A percentile compares a stretch with the other conserved stretches of the same genome.
Conservation (phyloP, 2,797 vertebrate species). For the Echiichthys vipera region DNA sequence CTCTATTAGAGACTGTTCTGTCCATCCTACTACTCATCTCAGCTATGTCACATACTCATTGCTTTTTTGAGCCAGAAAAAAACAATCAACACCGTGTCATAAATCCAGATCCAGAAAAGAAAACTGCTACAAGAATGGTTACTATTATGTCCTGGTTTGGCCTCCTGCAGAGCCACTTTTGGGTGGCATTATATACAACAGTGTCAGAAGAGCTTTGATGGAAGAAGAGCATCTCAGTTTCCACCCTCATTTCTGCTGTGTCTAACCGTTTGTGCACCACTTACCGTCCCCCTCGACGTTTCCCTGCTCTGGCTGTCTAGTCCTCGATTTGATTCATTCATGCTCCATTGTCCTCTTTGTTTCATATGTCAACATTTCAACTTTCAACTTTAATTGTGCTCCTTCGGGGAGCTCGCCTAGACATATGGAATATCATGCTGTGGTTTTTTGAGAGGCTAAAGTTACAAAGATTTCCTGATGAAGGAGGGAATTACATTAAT, state of each 20-base stretch:
- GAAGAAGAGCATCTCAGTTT: constrained; percentile 4
- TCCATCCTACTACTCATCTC: constrained; percentile 20
- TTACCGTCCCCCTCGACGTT: constrained; percentile 21
- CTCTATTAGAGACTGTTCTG: constrained; percentile 39
- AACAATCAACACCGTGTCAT: constrained; percentile 56
- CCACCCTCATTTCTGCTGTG: constrained; percentile 2
- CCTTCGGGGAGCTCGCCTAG: constrained; percentile 23
- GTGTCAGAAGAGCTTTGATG: constrained; percentile 48
- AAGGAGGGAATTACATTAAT: constrained; percentile 57
- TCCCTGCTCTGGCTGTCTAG: constrained; percentile 20
- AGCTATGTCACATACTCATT: constrained; percentile 45
- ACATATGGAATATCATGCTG: constrained; percentile 31
- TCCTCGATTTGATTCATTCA: constrained; percentile 56
- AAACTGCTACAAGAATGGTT: constrained; percentile 36
- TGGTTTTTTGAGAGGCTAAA: constrained; percentile 45
- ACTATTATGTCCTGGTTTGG: constrained; percentile 18
- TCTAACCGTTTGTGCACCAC: constrained; percentile 35
- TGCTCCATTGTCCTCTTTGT: constrained; percentile 53
- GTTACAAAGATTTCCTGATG: constrained; percentile 59
- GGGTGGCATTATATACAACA: constrained; percentile 31
- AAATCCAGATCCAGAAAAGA: constrained; percentile 51
- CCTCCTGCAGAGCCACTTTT: constrained; percentile 27
- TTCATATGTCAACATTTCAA: constrained; percentile 60
- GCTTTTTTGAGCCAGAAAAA: constrained; percentile 54
- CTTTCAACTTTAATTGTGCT: constrained; percentile 53